Base-by-base conservation (phyloP, 2,888 invertebrate species). In the Cheilosia vernalis region DNA sequence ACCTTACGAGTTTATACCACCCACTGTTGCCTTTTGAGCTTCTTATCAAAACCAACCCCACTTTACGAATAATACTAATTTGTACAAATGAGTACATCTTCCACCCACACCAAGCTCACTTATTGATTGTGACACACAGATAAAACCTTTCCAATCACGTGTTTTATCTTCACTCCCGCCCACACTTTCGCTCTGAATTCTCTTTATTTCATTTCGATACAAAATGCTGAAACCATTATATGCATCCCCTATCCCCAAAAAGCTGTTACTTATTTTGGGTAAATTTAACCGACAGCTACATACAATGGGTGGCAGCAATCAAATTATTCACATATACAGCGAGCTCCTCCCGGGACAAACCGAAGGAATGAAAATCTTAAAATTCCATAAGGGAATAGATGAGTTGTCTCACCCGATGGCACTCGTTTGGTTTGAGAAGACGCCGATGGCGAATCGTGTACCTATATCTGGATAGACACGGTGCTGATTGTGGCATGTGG, bases 211-310 rank as follows among this genome's bases (percentile, higher is more conserved):
- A 55, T 78, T 55, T 55, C 55, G 55, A 61, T 67, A 51, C 24
- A 69, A 78, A 47, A 70, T 30, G 24, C 51, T 51, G 49, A 56
- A 55, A 63, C 21, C 78, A 69, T 78, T 78, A 78, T 49, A 78
- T 78, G 80, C 84, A 74, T 84, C 74, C 74, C 74, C 69, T 69
- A 84, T 84, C n/a, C 74, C 69, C 69, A 84, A 79, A 79, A 79
- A 84, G 74, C 74, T 80, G 74, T 80, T 74, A 84, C 84, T 84
- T 80, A 80, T 80, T 84, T 84, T 80, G 74, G 80, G 69, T 15
- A 70, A 84, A 80, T 84, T 84, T 80, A 84, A 80, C 80, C 58
- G 80, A 74, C 84, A 84, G 64, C 64, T 13, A 13, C 9, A 42
- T 19, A 21, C 64, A 69, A 69, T 55, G 69, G 77, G 67, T 83